Evolutionary conservation across 2,888 invertebrate species (phyloP).

Genomic region (Sarcophaga subvicina): DNA sequence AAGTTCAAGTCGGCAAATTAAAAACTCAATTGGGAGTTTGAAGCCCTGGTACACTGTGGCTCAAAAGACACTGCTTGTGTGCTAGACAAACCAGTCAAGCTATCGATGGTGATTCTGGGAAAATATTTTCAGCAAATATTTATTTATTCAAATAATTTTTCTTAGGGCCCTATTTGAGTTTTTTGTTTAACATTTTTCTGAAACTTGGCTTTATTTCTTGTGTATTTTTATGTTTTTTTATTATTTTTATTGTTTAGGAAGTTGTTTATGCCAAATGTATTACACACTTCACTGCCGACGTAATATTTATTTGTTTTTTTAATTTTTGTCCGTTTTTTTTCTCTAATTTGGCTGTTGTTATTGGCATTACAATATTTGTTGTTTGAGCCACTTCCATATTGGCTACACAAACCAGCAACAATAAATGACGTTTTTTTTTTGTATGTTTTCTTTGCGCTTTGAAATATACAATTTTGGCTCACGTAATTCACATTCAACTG

Average conservation of each 20-base stretch:
- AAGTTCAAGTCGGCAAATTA: too few species aligned
- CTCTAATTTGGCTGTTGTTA: slow-evolving; percentile 17
- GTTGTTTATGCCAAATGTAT: slow-evolving; percentile 54
- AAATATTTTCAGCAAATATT: too few species aligned
- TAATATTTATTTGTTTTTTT: slow-evolving; percentile 39
- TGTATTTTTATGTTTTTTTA: background rate
- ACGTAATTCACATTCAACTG: slow-evolving; percentile 72
- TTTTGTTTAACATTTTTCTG: slow-evolving; percentile 30
- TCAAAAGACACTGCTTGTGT: too few species aligned
- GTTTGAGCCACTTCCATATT: slow-evolving; percentile 42
- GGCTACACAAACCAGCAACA: slow-evolving; percentile 33
- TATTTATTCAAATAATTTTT: slow-evolving; percentile 10
- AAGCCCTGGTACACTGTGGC: too few species aligned
- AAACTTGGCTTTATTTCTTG: background rate
- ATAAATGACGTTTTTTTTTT: slow-evolving; percentile 44
- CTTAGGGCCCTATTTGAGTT: background rate
- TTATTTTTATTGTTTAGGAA: slow-evolving; percentile 50
- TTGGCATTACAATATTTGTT: slow-evolving; percentile 26
- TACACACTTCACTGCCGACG: slow-evolving; percentile 49
- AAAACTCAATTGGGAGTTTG: too few species aligned
- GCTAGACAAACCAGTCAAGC: too few species aligned
- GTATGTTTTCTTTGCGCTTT: background rate
- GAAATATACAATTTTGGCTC: slow-evolving; percentile 62
- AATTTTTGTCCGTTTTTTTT: slow-evolving; percentile 29
- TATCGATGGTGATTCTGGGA: too few species aligned